These are phyloP conservation scores for Caenorhabditis inopinata DNA, from an alignment of 1,140 invertebrate genomes.

Conservation along the genomic window DNA sequence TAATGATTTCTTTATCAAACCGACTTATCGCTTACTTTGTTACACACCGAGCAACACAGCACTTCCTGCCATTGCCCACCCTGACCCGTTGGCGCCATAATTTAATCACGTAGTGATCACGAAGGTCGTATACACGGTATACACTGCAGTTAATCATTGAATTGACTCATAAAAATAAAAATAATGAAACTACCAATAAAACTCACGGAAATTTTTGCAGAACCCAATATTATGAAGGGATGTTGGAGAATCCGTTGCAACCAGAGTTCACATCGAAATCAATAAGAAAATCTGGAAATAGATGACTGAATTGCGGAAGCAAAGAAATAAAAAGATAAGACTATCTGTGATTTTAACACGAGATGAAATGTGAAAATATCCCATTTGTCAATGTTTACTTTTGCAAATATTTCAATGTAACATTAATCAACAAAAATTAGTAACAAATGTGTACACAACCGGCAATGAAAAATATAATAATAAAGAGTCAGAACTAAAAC, in stretches of 20 bases:
- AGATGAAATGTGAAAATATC: too few species aligned
- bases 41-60: slow-evolving; percentile 57
- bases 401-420: too few species aligned
- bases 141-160: slow-evolving; percentile 1
- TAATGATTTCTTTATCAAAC: background rate
- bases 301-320: background rate
- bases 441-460: background rate
- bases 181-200: too few species aligned
- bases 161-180: too few species aligned
- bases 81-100: slow-evolving; percentile 55
- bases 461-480: background rate
- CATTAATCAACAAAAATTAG: background rate
- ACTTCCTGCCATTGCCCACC: slow-evolving; percentile 55
- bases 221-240: background rate
- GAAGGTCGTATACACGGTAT: slow-evolving; percentile 43
- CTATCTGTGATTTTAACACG: background rate
- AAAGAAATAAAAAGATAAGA: background rate
- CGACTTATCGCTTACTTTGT: slow-evolving; percentile 41
- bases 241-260: slow-evolving; percentile 11
- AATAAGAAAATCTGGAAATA: background rate
- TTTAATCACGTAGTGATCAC: slow-evolving; percentile 12
- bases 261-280: slow-evolving; percentile 24
- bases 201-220: background rate
- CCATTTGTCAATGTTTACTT: too few species aligned
- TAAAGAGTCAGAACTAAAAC: background rate